phyloP scores from a whole-genome alignment of 2,888 invertebrate species.

The Morpho helenor region DNA sequence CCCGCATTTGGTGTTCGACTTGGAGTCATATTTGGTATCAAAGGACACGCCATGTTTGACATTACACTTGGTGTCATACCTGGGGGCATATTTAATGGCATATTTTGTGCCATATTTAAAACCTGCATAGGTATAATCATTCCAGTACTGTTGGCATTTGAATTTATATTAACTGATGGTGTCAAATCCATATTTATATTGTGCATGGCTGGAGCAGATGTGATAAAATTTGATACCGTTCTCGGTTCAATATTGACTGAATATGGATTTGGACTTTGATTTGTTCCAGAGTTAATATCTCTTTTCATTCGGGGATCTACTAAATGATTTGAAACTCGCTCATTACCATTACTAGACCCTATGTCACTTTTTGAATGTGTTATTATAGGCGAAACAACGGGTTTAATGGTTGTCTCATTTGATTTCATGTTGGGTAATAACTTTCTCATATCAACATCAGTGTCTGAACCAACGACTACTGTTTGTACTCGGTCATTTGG shows the following conservation, averaged over 20 bases:
- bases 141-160: slow-evolving; percentile 7
- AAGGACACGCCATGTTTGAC: slow-evolving; percentile 18
- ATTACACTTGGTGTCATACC: slow-evolving; percentile 18
- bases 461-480: slow-evolving; percentile 32
- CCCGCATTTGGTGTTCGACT: slow-evolving; percentile 28
- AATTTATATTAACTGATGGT: slow-evolving; percentile 8
- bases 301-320: slow-evolving; percentile 52
- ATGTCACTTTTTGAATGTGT: slow-evolving; percentile 10
- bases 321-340: slow-evolving; percentile 9
- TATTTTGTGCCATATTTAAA: slow-evolving; percentile 20
- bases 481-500: slow-evolving; percentile 58
- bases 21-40: slow-evolving; percentile 28
- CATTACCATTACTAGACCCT: slow-evolving; percentile 13
- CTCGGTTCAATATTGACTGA: slow-evolving; percentile 35
- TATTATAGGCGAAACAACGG: not conserved
- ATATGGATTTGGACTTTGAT: slow-evolving; percentile 34
- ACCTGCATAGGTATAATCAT: not conserved
- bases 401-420: slow-evolving; percentile 1
- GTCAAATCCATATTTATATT: slow-evolving; percentile 8
- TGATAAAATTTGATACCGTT: slow-evolving; percentile 20
- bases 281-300: slow-evolving; percentile 36
- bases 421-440: slow-evolving; percentile 34
- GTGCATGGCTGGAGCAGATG: slow-evolving; percentile 3
- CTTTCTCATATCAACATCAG: slow-evolving; percentile 63
- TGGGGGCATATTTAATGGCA: slow-evolving; percentile 10